Evolutionary conservation across 2,113 vertebrate species (phyloP), one percentile per base, ranked within the genome.

Genomic region (Setophaga coronata): DNA sequence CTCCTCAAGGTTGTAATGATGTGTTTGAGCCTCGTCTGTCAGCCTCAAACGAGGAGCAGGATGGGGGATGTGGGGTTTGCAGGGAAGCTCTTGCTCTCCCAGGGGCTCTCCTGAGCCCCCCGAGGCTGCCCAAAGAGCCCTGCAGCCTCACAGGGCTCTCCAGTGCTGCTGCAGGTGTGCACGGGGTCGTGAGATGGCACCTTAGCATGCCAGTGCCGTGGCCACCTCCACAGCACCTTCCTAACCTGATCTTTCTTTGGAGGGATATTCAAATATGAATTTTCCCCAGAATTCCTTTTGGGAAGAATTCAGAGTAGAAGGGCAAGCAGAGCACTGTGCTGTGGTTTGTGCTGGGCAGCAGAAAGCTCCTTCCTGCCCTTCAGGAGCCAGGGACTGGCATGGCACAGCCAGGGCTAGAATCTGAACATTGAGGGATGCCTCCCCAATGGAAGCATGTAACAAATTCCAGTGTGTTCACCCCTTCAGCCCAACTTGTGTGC

Each of bases 41-140:
- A 96, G 69, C 70, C 93, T 65, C 79, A 83, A 77, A 85, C 62
- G 95, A 91, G 67, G 90, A 95, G 93, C 91, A 91, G 91, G 78
- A 87, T 0, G 1, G 20, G 50, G 58, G 42, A 56, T 15, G 72
- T 57, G 87, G 85, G 73, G 36, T 69, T 53, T 71, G 71, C 12
- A 17, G 51, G 70, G 88, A 84, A 48, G 89, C 29, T 43, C 45
- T 5, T 13, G 50, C 51, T 67, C 20, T 31, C 26, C 43, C 21
- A 21, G 33, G 45, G 12, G 72, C 72, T 77, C 36, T 60, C 26
- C 62, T 12, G 54, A 40, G 12, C 1, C 24, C 21, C 60, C 54
- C 54, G 40, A 3, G 5, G 17, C 61, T 28, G 7, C 45, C n/a
- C 36, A 62, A 51, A 0, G 7, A 64, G 28, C 60, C 66, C 53